Evolutionary conservation across 2,888 invertebrate species (phyloP).

Genomic region (Protodeltote pygarga): DNA sequence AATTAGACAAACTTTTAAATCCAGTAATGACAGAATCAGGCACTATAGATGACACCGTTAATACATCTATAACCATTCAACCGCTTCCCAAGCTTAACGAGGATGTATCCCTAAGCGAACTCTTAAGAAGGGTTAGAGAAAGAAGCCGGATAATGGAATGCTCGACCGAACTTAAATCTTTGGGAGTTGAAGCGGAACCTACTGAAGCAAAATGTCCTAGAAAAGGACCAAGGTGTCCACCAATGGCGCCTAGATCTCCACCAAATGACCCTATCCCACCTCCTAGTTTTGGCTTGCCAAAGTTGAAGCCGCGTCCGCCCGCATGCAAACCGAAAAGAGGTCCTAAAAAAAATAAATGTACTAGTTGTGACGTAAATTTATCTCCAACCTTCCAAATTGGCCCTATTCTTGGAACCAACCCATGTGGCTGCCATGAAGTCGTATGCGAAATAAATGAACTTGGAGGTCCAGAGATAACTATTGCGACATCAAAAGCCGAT

Average conservation of each 20-base stretch:
- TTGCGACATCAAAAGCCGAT: constrained; percentile 5
- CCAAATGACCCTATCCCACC: constrained; percentile 12
- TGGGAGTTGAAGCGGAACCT: not conserved
- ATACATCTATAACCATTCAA: too few relatives aligned
- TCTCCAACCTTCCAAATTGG: not conserved
- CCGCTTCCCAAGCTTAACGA: constrained; percentile 40
- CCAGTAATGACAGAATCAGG: too few relatives aligned
- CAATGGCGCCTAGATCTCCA: constrained; percentile 18
- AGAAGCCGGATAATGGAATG: constrained; percentile 49
- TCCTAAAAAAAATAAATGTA: constrained; percentile 9
- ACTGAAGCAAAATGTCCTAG: constrained; percentile 3
- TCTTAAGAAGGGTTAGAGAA: constrained; percentile 61
- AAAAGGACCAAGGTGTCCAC: constrained; percentile 4
- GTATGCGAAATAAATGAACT: not conserved
- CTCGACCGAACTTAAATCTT: not conserved
- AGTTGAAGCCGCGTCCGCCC: constrained; percentile 14
- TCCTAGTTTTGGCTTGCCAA: constrained; percentile 21
- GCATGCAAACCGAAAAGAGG: constrained; percentile 11
- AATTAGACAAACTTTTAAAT: too few relatives aligned
- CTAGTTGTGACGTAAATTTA: constrained; percentile 7
- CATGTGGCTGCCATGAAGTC: not conserved
- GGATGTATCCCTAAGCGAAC: constrained; percentile 57
- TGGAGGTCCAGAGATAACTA: not conserved
- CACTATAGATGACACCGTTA: not conserved
- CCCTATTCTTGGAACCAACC: not conserved